These are phyloP conservation scores for Megaustenia siamemsis DNA, from an alignment of 2,888 invertebrate species.

Conservation along the genomic window DNA sequence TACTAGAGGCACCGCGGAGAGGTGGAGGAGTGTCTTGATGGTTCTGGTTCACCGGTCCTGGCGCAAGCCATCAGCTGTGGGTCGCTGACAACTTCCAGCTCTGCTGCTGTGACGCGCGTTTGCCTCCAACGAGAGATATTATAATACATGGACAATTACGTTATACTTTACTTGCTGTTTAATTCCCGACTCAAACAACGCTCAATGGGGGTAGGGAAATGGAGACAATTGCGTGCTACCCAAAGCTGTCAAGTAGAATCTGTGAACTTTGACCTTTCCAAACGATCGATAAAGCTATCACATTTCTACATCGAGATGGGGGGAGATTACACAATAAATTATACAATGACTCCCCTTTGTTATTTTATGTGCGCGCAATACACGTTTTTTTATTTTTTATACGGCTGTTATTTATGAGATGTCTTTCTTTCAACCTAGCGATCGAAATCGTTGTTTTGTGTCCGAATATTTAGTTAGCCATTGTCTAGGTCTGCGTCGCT, in stretches of 20 bases:
- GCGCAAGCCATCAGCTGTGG: too few relatives aligned
- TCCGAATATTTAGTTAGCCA: conserved; percentile 14
- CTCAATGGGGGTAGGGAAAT: too few relatives aligned
- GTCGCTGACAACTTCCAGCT: too few relatives aligned
- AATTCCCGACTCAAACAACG: too few relatives aligned
- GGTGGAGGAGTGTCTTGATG: too few relatives aligned
- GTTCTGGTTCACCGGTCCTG: too few relatives aligned
- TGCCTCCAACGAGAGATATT: too few relatives aligned
- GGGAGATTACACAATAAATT: conserved; percentile 32
- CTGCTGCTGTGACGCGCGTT: too few relatives aligned
- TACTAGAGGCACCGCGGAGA: too few relatives aligned
- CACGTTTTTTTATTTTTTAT: background rate
- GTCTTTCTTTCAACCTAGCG: background rate
- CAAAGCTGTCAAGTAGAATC: background rate
- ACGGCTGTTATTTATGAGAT: background rate
- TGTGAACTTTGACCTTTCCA: conserved; percentile 19
- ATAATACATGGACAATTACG: too few relatives aligned
- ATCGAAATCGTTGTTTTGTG: conserved; percentile 5
- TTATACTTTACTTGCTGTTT: too few relatives aligned
- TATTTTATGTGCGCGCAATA: background rate
- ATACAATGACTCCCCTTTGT: conserved; percentile 4
- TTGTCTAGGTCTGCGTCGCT: conserved; percentile 15
- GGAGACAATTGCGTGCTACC: background rate
- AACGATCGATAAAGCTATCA: background rate
- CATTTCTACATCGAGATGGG: background rate